Conservation (phyloP, 2,888 invertebrate genomes). For the Odontocolon sp. region DNA sequence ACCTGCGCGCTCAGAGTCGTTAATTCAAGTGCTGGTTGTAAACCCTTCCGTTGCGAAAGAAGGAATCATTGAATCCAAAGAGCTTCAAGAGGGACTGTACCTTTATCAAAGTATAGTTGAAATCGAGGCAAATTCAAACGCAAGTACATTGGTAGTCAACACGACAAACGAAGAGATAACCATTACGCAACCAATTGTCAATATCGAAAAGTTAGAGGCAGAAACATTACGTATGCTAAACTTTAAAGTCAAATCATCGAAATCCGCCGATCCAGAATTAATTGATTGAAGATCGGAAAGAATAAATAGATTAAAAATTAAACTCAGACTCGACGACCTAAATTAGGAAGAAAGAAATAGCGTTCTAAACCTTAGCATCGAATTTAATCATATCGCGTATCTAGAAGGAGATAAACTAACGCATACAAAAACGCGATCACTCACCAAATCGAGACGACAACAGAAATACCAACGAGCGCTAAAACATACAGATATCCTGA, state of each 20-base stretch:
- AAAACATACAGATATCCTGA: slow-evolving; percentile 53
- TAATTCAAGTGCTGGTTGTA: no score
- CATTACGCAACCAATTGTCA: slow-evolving; percentile 14
- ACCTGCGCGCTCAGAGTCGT: slow-evolving; percentile 13
- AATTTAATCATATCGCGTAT: slow-evolving; percentile 38
- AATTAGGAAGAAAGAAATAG: slow-evolving; percentile 27
- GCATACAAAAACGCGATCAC: slow-evolving; percentile 20
- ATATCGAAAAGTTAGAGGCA: not conserved
- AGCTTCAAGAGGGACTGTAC: slow-evolving; percentile 53
- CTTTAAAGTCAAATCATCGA: not conserved
- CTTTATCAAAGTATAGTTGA: slow-evolving; percentile 55
- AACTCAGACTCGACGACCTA: slow-evolving; percentile 55
- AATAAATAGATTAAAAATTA: slow-evolving; percentile 47
- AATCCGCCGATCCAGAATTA: not conserved
- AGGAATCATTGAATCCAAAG: slow-evolving; percentile 54
- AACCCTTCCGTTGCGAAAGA: no score
- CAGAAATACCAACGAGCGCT: slow-evolving; percentile 37
- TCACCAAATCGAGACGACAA: slow-evolving; percentile 37
- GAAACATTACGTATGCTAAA: slow-evolving; percentile 17
- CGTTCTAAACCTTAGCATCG: slow-evolving; percentile 28
- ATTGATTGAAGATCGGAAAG: slow-evolving; percentile 30
- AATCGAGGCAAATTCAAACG: slow-evolving; percentile 43
- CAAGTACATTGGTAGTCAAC: slow-evolving; percentile 26
- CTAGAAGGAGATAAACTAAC: slow-evolving; percentile 28
- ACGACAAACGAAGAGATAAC: slow-evolving; percentile 8